Base-by-base conservation (phyloP, 1,140 invertebrate species). In the Magallana angulata region DNA sequence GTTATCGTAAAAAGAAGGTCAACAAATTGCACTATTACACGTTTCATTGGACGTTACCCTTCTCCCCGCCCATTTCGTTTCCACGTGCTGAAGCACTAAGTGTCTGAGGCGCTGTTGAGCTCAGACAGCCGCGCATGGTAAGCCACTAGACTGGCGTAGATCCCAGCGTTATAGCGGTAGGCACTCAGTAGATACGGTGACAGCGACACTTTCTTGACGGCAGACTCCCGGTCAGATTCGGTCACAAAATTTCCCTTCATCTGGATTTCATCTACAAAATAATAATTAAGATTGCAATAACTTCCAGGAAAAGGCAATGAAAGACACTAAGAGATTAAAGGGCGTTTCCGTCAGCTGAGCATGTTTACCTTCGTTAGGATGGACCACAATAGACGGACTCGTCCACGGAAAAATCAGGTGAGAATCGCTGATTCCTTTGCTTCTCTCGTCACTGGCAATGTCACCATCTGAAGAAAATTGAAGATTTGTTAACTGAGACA, bases 71-170 rank as follows among this genome's bases (percentile, higher is more conserved):
- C 11, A 6, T 12, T n/a, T 62, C 14, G 5, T 16, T n/a, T 6
- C 8, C 60, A 12, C n/a, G 60, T 36, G 1, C 2, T 12, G 8
- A 8, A 36, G 68, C 24, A 76, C 68, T 76, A 76, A 11, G 24
- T 30, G 68, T 30, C 36, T 18, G 24, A 76, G 24, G 24, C 12
- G 8, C 24, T 24, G 30, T 30, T 30, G 9, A 76, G 24, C 24
- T 76, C 68, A 5, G 68, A 12, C 18, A 76, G 68, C 9, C 24
- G 68, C 24, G 68, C 68, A 7, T 76, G 68, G 30, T 76, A 76
- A 30, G 68, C 68, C 68, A 76, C 36, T 18, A 76, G 30, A 36
- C 68, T 76, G 68, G 68, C 68, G 68, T 76, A 76, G 18, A 76
- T 24, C 24, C 68, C 68, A 11, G 24, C 68, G 24, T 76, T 76